Conservation (phyloP, 2,797 vertebrate species). For the Microhierax caerulescens region DNA sequence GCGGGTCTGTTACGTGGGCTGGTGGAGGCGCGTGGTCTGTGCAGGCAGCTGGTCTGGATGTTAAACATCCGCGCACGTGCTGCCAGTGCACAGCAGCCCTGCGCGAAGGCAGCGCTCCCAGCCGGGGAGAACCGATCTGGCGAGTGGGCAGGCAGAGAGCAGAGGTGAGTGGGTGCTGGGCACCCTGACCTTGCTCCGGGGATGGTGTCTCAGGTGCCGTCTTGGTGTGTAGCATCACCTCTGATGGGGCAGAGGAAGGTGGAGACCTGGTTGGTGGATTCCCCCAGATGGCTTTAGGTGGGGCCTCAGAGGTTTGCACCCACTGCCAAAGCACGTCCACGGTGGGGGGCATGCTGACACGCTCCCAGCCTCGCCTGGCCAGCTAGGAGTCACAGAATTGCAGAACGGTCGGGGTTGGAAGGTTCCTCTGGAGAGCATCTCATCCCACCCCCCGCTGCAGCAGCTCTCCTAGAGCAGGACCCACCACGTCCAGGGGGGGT, state of each 20-base stretch:
- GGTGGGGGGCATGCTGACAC: fast-evolving
- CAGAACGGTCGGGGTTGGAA: too few species aligned
- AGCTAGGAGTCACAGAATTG: background rate
- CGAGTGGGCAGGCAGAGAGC: background rate
- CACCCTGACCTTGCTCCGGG: background rate
- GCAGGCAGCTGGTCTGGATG: background rate
- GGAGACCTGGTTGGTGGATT: background rate
- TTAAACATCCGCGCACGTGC: fast-evolving
- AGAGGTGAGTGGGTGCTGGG: background rate
- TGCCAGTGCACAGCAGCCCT: background rate
- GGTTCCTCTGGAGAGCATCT: too few species aligned
- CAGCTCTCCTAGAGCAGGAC: too few species aligned
- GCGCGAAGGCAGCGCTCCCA: background rate
- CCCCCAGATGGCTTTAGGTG: background rate
- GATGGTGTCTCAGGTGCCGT: background rate
- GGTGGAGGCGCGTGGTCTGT: background rate
- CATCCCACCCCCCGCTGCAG: too few species aligned
- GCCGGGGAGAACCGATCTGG: background rate
- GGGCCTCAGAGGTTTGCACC: background rate
- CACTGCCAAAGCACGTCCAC: fast-evolving
- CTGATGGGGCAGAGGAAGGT: background rate
- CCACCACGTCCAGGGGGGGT: too few species aligned
- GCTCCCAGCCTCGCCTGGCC: background rate
- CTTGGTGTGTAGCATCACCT: background rate
- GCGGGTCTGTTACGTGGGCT: background rate